Percentiles rank a stretch among this genome's conserved stretches.
phyloP scores from a whole-genome alignment of 2,888 invertebrate species.

The Spicauda simplicius region DNA sequence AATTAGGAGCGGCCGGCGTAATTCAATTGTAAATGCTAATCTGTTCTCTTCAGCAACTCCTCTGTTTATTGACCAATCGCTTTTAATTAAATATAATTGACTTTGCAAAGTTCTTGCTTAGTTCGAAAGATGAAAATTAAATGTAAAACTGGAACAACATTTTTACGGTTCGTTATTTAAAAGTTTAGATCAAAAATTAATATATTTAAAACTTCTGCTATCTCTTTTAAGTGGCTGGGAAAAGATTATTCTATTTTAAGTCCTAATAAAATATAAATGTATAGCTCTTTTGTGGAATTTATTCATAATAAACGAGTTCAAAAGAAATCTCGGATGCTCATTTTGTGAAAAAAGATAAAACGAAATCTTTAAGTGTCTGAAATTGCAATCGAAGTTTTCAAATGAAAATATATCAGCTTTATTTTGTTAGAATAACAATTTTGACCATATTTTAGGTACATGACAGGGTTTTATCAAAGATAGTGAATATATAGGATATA shows the following conservation, averaged over 20 bases:
- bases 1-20: conserved; percentile 31
- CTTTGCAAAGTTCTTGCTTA: conserved; percentile 11
- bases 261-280: not conserved
- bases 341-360: not conserved
- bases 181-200: not conserved
- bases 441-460: not conserved
- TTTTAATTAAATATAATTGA: conserved; percentile 23
- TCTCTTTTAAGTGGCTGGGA: not conserved
- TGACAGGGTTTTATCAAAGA: not conserved
- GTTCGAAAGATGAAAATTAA: not conserved
- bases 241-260: not conserved
- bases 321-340: not conserved
- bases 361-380: not conserved
- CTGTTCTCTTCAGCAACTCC: conserved; percentile 23
- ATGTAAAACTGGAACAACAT: not conserved
- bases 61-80: conserved; percentile 28
- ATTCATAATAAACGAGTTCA: not conserved
- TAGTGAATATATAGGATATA: not conserved
- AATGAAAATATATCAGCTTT: not conserved
- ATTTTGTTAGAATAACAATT: not conserved
- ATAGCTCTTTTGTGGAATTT: not conserved
- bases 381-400: not conserved
- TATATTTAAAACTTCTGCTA: not conserved
- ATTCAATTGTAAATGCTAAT: conserved; percentile 36
- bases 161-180: not conserved